phyloP scores from a whole-genome alignment of 1,140 invertebrate genomes.

The Cyrtorhinus lividipennis region DNA sequence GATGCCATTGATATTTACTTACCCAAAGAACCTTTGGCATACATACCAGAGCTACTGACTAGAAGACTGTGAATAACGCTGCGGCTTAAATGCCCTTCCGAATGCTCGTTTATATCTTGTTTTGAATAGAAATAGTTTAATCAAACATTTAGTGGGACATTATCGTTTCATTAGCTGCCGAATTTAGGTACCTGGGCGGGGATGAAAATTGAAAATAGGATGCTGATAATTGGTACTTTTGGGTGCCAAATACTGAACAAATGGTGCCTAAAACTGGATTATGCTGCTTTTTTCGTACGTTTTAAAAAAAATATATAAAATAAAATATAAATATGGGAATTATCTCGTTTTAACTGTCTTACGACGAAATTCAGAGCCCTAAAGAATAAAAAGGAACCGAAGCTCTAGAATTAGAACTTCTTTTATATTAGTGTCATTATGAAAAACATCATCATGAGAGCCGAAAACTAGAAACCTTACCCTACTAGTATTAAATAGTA shows the following conservation, averaged over 20 bases:
- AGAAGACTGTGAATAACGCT: background rate
- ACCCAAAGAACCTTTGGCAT: too few relatives aligned
- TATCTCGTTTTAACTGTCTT: background rate
- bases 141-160: background rate
- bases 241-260: conserved; percentile 5
- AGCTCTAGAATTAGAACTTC: background rate
- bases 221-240: background rate
- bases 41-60: too few relatives aligned
- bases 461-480: conserved; percentile 1
- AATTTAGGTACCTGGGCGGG: background rate
- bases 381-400: background rate
- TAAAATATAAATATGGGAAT: background rate
- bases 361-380: background rate
- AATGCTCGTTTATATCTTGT: background rate
- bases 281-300: background rate
- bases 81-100: background rate
- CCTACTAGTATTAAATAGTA: too few relatives aligned
- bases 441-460: background rate
- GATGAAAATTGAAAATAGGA: background rate
- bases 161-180: background rate
- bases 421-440: conserved; percentile 1
- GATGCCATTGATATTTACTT: too few relatives aligned
- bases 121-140: background rate
- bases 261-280: conserved; percentile 6
- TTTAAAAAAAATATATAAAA: too few relatives aligned